Evolutionary conservation across 2,888 invertebrate genomes (phyloP).

Genomic region (Noctua pronuba): DNA sequence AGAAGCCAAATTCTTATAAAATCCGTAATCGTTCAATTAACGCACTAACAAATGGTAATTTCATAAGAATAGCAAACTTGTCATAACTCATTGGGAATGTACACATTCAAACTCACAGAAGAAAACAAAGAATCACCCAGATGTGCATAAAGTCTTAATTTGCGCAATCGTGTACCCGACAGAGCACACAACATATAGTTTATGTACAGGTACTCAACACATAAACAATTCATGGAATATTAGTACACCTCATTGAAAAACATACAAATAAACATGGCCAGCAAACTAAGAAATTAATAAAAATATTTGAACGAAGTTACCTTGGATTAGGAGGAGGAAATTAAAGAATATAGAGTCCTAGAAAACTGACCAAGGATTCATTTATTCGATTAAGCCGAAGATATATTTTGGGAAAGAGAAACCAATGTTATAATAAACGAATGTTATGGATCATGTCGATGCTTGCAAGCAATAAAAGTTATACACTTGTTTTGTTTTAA

Average conservation of each 20-base stretch:
- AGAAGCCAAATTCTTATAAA: neutral
- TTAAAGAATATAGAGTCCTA: neutral
- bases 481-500: too few species aligned
- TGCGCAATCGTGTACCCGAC: conserved; percentile 1
- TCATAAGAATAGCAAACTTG: neutral
- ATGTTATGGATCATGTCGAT: neutral
- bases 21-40: neutral
- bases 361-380: neutral
- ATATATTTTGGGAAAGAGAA: neutral
- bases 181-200: conserved; percentile 1
- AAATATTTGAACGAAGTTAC: conserved; percentile 3
- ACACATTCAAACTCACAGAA: conserved; percentile 11
- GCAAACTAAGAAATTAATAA: conserved; percentile 10
- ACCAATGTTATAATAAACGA: neutral
- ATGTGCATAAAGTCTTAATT: conserved; percentile 15
- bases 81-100: conserved; percentile 37
- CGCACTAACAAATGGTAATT: neutral
- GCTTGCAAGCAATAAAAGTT: neutral
- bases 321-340: conserved; percentile 1
- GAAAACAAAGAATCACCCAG: neutral
- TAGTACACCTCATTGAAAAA: conserved; percentile 31
- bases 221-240: conserved; percentile 32
- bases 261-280: conserved; percentile 1
- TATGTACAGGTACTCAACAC: conserved; percentile 12
- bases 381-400: neutral